These are phyloP conservation scores for Eumaeus atala DNA, from an alignment of 1,140 invertebrate genomes.

Conservation along the genomic window DNA sequence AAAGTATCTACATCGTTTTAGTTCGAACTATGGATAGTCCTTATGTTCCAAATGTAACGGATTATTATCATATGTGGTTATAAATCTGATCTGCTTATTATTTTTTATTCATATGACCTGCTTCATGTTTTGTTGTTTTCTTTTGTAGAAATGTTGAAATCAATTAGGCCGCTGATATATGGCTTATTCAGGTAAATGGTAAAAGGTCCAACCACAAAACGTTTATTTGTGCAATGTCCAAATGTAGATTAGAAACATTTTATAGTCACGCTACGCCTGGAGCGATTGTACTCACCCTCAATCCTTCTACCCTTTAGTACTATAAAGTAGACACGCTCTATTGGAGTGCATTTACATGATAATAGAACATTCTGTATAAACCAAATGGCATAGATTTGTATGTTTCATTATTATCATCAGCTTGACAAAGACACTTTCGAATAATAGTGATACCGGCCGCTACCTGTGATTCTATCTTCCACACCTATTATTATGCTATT, in stretches of 20 bases:
- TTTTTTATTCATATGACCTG: background rate
- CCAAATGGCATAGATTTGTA: too few species aligned
- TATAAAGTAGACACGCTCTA: constrained; percentile 17
- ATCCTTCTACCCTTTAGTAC: constrained; percentile 23
- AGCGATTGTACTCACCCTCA: constrained; percentile 25
- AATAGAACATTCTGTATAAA: constrained; percentile 6
- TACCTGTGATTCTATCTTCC: too few species aligned
- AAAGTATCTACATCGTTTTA: too few species aligned
- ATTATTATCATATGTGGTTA: too few species aligned
- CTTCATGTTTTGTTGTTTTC: constrained; percentile 1
- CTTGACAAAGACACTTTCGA: too few species aligned
- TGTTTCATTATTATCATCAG: too few species aligned
- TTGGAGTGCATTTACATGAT: constrained; percentile 19
- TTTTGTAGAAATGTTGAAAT: constrained; percentile 12
- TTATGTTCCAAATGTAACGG: too few species aligned
- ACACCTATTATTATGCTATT: too few species aligned
- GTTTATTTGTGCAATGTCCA: constrained; percentile 19
- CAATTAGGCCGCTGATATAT: constrained; percentile 16
- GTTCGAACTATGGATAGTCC: too few species aligned
- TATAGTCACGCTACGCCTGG: constrained; percentile 27
- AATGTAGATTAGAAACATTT: constrained; percentile 26
- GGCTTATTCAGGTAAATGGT: constrained; percentile 12
- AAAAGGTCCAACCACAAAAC: constrained; percentile 17
- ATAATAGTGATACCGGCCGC: too few species aligned
- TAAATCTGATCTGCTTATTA: too few species aligned